Base-by-base conservation (phyloP, 2,113 vertebrate genomes). In the Siniperca knerii region DNA sequence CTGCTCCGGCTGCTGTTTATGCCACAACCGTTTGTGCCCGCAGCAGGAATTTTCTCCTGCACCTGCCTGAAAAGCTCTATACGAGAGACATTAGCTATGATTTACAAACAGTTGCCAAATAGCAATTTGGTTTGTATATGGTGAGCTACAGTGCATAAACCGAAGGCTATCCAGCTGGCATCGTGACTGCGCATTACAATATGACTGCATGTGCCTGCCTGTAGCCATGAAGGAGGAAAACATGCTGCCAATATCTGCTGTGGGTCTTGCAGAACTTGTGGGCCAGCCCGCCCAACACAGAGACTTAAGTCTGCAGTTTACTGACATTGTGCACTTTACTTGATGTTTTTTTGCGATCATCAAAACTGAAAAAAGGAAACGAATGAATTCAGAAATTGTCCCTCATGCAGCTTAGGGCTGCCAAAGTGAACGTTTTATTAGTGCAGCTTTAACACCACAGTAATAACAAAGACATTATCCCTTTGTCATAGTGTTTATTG, bases 91-190 rank as follows among this genome's bases (percentile, higher is more conserved):
- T 87, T 33, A 50, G 21, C 48, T 73, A 5, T 74, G 69, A 80
- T 84, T 90, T 70, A 85, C 79, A 80, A 78, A 76, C 65, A 67
- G 52, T 72, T 81, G 73, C 90, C 85, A 85, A 77, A 61, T 37
- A 70, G 54, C 75, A 82, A 81, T 89, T 85, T 89, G 57, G 48
- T 79, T 84, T 89, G 75, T 89, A 50, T 87, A 89, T 65, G 82
- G 35, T 5, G 64, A 40, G 86, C 77, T 67, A 7, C 81, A 33
- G 77, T 54, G 77, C 74, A 57, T 50, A 46, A 79, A 82, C 8
- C 1, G 57, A 74, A 18, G 62, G 25, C 72, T 50, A 1, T 81
- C 65, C 78, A 89, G 84, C 81, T 87, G 78, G 87, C 87, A 48
- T 8, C 0, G 12, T 50, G 52, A 52, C 67, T 58, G 37, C 5